Conservation (phyloP, 2,888 invertebrate genomes). For the Sesia apiformis region DNA sequence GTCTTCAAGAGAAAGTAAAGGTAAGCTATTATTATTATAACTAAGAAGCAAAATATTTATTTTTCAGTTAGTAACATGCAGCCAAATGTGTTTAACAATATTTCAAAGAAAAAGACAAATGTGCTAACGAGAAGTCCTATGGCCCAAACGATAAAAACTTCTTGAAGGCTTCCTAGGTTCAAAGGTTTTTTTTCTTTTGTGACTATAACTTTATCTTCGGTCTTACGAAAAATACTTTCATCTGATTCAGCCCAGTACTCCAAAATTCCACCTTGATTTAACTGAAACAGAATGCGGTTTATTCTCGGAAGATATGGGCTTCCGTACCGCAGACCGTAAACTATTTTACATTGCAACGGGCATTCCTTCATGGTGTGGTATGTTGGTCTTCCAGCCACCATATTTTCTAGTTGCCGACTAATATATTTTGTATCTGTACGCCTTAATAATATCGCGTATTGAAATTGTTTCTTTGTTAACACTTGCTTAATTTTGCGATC, state of each 20-base stretch:
- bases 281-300: constrained; percentile 51
- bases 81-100: constrained; percentile 8
- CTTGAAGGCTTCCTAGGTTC: constrained; percentile 51
- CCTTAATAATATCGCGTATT: constrained; percentile 65
- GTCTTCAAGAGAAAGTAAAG: constrained; percentile 80
- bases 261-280: constrained; percentile 69
- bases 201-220: constrained; percentile 16
- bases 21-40: constrained; percentile 38
- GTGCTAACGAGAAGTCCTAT: constrained; percentile 36
- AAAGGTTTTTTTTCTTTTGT: constrained; percentile 47
- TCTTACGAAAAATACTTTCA: constrained; percentile 28
- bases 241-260: constrained; percentile 49
- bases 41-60: neutral
- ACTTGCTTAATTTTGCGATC: constrained; percentile 46
- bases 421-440: constrained; percentile 51
- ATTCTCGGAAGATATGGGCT: constrained; percentile 70
- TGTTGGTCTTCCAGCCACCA: constrained; percentile 49
- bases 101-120: constrained; percentile 37
- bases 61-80: neutral
- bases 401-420: constrained; percentile 34
- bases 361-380: constrained; percentile 66
- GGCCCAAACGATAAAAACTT: constrained; percentile 50
- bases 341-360: constrained; percentile 71
- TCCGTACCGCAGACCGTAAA: constrained; percentile 73
- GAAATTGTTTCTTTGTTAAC: constrained; percentile 47